Evolutionary conservation across 2,113 vertebrate species (phyloP).

Genomic region (Amia ocellicauda): DNA sequence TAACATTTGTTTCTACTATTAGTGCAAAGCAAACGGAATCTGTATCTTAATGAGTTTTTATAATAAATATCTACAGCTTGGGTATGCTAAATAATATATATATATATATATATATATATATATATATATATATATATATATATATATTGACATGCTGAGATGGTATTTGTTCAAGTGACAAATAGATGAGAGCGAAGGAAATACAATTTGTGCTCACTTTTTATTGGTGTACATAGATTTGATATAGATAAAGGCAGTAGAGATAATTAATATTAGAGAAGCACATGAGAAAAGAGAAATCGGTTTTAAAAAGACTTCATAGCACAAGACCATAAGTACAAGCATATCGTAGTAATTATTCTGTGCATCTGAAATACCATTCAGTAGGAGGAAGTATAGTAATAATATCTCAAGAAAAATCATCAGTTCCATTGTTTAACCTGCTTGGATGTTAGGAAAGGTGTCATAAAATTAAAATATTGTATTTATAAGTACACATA

Average conservation of each 20-base stretch:
- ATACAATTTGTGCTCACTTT: too few species aligned
- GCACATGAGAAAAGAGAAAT: too few species aligned
- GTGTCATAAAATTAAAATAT: background rate
- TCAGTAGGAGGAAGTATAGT: background rate
- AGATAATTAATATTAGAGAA: too few species aligned
- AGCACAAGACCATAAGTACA: conserved; percentile 14
- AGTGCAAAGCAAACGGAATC: conserved; percentile 10
- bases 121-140: too few species aligned
- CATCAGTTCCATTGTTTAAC: background rate
- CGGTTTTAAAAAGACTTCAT: too few species aligned
- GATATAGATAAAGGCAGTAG: too few species aligned
- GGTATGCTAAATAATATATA: conserved; percentile 20
- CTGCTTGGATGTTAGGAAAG: background rate
- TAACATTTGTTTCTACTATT: background rate
- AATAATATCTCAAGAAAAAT: background rate
- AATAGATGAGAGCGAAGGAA: too few species aligned
- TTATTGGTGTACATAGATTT: too few species aligned
- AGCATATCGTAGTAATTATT: conserved; percentile 21
- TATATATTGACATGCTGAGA: too few species aligned
- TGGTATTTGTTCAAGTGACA: too few species aligned
- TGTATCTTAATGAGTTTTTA: background rate
- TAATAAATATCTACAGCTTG: background rate
- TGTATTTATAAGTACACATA: background rate
- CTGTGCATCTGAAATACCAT: background rate
- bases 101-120: too few species aligned